Base-by-base conservation (phyloP, 2,797 vertebrate genomes). In the Crenuchus spilurus region DNA sequence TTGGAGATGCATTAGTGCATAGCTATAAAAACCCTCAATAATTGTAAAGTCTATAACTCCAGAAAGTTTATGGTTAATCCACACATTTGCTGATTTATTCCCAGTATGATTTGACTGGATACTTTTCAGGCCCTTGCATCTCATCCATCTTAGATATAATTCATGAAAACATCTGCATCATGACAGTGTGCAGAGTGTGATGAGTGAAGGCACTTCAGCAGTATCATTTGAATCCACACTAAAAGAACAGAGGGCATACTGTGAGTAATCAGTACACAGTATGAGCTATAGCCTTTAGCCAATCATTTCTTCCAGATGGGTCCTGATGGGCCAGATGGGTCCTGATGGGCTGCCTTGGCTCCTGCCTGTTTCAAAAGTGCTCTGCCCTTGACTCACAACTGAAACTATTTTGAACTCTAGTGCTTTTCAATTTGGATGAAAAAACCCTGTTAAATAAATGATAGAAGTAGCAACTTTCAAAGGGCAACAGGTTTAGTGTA, bases 381-480 rank as follows among this genome's bases (percentile, higher is more conserved):
- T 46, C 39, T 30, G 70, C 30, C 52, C 37, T 57, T 14, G 71
- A 18, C 51, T 31, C 31, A 20, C 5, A 73, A 62, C 22, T 13
- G 49, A 73, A 48, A 74, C 87, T 81, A 88, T 88, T 86, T 90
- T 85, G 81, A 84, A 83, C 87, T 89, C 84, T 81, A 87, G 85
- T 82, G 80, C 82, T 88, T 90, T 90, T 89, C 86, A 88, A 85
- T 90, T 89, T 86, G 82, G 83, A 84, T 84, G 80, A 74, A 61
- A 84, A 80, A 85, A 88, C 80, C 79, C 66, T 70, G 54, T 80
- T n/a, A n/a, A n/a, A n/a, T n/a, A n/a, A n/a, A n/a, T n/a, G n/a
- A n/a, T n/a, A n/a, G n/a, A 58, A 20, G 55, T 24, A 2, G 2
- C 13, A 61, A 22, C 7, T 2, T 24, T 14, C 35, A 61, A 13